Conservation (phyloP, 2,113 vertebrate genomes). For the Ceyx cyanopectus region DNA sequence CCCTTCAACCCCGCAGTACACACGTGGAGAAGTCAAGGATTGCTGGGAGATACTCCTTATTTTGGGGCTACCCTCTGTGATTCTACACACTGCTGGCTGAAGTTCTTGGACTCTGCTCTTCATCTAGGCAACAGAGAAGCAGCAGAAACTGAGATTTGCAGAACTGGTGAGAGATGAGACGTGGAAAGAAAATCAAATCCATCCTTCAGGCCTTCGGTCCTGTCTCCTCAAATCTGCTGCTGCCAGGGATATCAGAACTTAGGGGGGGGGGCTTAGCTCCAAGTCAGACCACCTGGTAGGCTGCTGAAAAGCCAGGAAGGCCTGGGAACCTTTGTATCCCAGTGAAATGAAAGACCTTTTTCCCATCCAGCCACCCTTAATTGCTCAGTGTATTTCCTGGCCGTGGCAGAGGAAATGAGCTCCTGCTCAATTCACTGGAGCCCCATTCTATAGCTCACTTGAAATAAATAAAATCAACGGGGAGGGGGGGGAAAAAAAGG, state of each 20-base stretch:
- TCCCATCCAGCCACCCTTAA: slow-evolving; percentile 53
- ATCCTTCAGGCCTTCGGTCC: neutral
- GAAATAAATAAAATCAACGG: neutral
- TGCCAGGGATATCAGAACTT: neutral
- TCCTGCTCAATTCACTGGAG: slow-evolving; percentile 49
- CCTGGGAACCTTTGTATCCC: slow-evolving; percentile 49
- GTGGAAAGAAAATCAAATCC: neutral
- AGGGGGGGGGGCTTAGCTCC: neutral
- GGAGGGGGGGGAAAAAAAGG: neutral
- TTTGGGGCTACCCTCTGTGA: neutral
- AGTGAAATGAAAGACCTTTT: slow-evolving; percentile 55
- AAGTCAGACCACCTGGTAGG: slow-evolving; percentile 48
- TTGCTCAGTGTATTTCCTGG: slow-evolving; percentile 41
- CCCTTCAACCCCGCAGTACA: neutral
- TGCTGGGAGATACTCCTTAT: neutral
- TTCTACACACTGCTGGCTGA: neutral
- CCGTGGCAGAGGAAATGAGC: slow-evolving; percentile 42
- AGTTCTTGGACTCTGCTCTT: neutral
- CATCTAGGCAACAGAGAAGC: neutral
- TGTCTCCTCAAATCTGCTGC: slow-evolving; percentile 36
- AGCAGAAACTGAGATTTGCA: neutral
- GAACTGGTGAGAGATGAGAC: neutral
- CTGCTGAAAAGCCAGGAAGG: slow-evolving; percentile 62
- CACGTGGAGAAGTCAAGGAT: neutral
- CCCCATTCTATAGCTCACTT: neutral